Evolutionary conservation across 2,113 vertebrate genomes (phyloP).

Genomic region (Hylia prasina): DNA sequence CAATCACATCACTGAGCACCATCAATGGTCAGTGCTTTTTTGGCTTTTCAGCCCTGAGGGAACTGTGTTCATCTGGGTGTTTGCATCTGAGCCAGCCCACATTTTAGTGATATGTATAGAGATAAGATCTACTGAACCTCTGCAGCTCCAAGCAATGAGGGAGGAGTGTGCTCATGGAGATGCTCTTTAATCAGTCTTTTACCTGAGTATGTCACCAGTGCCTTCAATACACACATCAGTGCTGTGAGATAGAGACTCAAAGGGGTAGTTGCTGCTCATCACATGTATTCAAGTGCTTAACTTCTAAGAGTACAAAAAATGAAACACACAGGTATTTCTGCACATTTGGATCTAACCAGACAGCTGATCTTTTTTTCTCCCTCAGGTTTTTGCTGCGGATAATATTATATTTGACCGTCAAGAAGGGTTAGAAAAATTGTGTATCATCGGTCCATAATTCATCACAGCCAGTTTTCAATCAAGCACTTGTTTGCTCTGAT

Average conservation of each 20-base stretch:
- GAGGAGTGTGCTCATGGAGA: not conserved
- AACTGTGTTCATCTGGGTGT: not conserved
- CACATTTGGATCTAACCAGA: not conserved
- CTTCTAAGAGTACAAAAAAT: not conserved
- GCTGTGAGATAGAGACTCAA: not conserved
- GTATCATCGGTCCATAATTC: not conserved
- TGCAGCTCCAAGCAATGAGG: not conserved
- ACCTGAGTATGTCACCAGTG: not conserved
- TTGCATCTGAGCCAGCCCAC: not conserved
- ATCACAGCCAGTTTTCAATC: not conserved
- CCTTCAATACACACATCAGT: not conserved
- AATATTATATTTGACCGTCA: not conserved
- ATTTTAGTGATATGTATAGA: not conserved
- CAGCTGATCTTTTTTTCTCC: not conserved
- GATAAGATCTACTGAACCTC: not conserved
- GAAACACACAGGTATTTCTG: not conserved
- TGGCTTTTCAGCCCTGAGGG: not conserved
- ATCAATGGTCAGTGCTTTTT: not conserved
- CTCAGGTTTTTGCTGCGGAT: not conserved
- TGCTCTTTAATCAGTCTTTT: not conserved
- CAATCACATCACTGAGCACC: not conserved
- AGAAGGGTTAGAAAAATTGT: not conserved
- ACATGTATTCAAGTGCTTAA: not conserved
- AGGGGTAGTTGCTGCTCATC: not conserved
- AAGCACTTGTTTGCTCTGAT: not conserved